Base-by-base conservation (phyloP, 2,888 invertebrate species). In the Dryomyza anilis region DNA sequence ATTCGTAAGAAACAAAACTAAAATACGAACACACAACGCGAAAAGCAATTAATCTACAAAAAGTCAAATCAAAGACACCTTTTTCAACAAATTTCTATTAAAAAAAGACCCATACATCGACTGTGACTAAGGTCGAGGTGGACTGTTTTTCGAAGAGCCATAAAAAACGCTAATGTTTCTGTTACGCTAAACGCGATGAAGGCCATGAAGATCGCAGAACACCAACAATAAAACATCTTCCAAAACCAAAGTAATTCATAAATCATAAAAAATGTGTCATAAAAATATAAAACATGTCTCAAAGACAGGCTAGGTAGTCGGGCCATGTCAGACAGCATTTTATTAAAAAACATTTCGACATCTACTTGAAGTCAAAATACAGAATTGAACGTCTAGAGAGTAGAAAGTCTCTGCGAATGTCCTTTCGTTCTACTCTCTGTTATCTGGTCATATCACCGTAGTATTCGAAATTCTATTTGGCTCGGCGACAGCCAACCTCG, bases 221-320 rank as follows among this genome's bases (percentile, higher is more conserved):
- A 36, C n/a, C 25, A 56, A 36, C 10, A 21, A 50, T 27, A 50
- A 50, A 36, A 36, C 55, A 12, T 52, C n/a, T 55, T 52, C 12
- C 33, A 70, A 72, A 77, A 77, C 77, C 74, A 77, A 78, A 79
- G 69, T 76, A 81, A 76, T 78, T 76, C 80, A 81, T 81, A 80
- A 81, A 80, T 81, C 81, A 79, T 79, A 79, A 79, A 39, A 50
- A 76, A 78, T 74, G 62, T 75, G 73, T 71, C 71, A 74, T 74
- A 73, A 73, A 74, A 75, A 74, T 50, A 50, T 23, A 2, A n/a
- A n/a, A 5, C 27, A 1, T 10, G 12, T 25, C 50, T 4, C 21
- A 48, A 8, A 16, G 12, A 48, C 25, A 48, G 21, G 21, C 21
- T 21, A 21, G 25, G 16, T 16, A 3, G 27, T 43, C 43, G 1